Percentiles rank a stretch among this genome's conserved stretches.
Conservation (phyloP, 2,888 invertebrate genomes). For the Lasius fuliginosus region DNA sequence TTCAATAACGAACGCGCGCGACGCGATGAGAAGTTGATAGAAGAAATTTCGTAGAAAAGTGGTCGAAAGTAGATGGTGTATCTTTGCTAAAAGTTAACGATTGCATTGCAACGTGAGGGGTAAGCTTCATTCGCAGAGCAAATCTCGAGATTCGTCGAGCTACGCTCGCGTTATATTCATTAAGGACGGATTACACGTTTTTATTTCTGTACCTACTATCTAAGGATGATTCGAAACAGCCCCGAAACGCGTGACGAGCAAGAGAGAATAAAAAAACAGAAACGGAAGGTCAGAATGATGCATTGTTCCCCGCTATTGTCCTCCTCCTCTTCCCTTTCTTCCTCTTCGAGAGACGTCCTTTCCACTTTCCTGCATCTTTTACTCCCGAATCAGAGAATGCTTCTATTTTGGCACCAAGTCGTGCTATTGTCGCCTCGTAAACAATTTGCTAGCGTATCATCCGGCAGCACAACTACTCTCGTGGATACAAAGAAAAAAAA, state of each 20-base stretch:
- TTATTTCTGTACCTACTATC: slow-evolving; percentile 47
- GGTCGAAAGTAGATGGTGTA: slow-evolving; percentile 4
- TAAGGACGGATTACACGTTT: slow-evolving; percentile 52
- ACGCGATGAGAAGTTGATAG: slow-evolving; percentile 22
- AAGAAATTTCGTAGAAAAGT: slow-evolving; percentile 29
- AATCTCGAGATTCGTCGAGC: slow-evolving; percentile 26
- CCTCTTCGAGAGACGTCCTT: slow-evolving; percentile 17
- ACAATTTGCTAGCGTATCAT: slow-evolving; percentile 67
- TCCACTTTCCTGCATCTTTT: slow-evolving; percentile 35
- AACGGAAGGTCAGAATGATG: slow-evolving; percentile 58
- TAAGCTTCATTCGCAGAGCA: slow-evolving; percentile 8
- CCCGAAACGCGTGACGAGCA: neutral
- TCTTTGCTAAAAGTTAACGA: slow-evolving; percentile 40
- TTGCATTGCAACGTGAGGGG: neutral
- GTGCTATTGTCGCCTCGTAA: slow-evolving; percentile 70
- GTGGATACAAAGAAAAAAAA: neutral
- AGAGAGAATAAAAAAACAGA: slow-evolving; percentile 36
- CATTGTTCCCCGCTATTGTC: slow-evolving; percentile 74
- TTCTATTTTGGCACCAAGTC: slow-evolving; percentile 33
- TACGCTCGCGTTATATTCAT: neutral
- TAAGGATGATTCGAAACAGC: slow-evolving; percentile 29
- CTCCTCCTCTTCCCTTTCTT: slow-evolving; percentile 56
- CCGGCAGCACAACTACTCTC: neutral
- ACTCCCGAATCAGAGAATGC: slow-evolving; percentile 19
- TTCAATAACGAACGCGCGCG: slow-evolving; percentile 33